Base-by-base conservation (phyloP, 2,113 vertebrate genomes). In the Centropristis striata region DNA sequence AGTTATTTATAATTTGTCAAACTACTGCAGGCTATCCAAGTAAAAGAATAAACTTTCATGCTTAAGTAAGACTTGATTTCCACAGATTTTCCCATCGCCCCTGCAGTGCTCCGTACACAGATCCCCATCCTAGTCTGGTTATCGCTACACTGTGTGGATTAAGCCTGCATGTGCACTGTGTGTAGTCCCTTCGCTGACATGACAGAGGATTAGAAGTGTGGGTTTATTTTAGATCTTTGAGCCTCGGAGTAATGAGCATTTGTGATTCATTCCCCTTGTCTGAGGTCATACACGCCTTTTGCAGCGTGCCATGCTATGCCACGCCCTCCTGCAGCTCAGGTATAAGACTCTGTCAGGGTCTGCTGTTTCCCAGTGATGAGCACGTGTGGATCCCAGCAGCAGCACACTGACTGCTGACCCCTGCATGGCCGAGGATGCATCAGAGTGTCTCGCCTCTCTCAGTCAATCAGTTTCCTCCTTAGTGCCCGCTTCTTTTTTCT, bases 191-290 rank as follows among this genome's bases (percentile, higher is more conserved):
- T 78, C 25, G 0, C 59, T 76, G 73, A 49, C 63, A 85, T 84
- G 53, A 81, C 69, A 70, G 46, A 68, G 89, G 92, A 92, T 93
- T 92, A 92, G 53, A 75, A 27, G 80, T 28, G 72, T 68, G 51
- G 37, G 70, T 83, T 79, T 88, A 84, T 91, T 93, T 91, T 90
- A 88, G 85, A 63, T 76, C 85, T 77, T 75, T 90, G 84, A 93
- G 80, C 88, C 72, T 74, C 23, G 2, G 69, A 42, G 54, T 81
- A 81, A 79, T 23, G 54, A 87, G 58, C 75, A 71, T 74, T 81
- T 81, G 55, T 80, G 86, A 47, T 41, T 50, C 28, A 37, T 57
- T 66, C 36, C 36, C 72, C 3, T 65, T 18, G 10, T 16, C 44
- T 70, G 10, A 60, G 23, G 59, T 50, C 67, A 41, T 14, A 14